Evolutionary conservation across 2,113 vertebrate species (phyloP).

Genomic region (Peromyscus maniculatus): DNA sequence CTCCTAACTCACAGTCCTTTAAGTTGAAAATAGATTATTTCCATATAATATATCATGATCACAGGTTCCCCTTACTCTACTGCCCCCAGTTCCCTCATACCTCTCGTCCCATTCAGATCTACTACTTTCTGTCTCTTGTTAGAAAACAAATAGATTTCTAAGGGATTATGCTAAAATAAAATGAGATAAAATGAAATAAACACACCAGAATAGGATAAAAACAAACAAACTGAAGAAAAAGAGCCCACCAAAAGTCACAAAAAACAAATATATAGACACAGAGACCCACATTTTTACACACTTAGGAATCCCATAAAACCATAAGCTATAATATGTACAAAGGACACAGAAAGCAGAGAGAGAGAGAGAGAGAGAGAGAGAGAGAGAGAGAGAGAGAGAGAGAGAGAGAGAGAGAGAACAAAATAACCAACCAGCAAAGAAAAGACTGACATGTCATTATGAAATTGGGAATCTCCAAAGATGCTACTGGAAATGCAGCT

Average conservation of each 20-base stretch:
- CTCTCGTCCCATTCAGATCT: not conserved
- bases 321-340: not conserved
- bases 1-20: not conserved
- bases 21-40: not conserved
- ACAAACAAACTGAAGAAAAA: not conserved
- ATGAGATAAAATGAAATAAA: not conserved
- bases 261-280: not conserved
- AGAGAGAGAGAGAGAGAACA: accelerated
- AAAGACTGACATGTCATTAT: not conserved
- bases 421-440: too few relatives aligned
- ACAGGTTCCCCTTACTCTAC: not conserved
- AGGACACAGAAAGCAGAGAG: not conserved
- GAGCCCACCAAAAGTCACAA: not conserved
- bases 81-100: not conserved
- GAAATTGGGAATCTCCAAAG: not conserved
- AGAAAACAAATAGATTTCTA: not conserved
- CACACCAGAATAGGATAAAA: not conserved
- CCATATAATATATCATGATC: not conserved
- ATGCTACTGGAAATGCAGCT: not conserved
- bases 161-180: not conserved
- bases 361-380: not conserved
- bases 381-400: not conserved
- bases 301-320: not conserved
- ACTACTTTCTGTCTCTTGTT: not conserved
- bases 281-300: not conserved